phyloP scores from a whole-genome alignment of 2,888 invertebrate species.

The Nymphalis c-album region DNA sequence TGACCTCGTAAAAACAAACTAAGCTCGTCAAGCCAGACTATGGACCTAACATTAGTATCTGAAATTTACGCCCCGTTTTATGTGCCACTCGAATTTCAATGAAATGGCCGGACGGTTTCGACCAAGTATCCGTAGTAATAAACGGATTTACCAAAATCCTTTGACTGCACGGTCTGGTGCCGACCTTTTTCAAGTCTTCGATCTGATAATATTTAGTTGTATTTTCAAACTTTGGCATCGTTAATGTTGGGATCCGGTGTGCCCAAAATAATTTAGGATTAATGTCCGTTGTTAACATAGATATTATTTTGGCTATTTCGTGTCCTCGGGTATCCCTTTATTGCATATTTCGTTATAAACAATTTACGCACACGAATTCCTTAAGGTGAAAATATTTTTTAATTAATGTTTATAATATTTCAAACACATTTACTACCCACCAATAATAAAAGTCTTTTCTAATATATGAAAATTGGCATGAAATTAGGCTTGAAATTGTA shows the following conservation, averaged over 20 bases:
- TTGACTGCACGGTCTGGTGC: conserved; percentile 47
- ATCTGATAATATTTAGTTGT: conserved; percentile 40
- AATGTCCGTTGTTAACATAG: conserved; percentile 8
- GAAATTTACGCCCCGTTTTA: conserved; percentile 68
- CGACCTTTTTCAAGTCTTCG: conserved; percentile 47
- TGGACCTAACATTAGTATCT: conserved; percentile 58
- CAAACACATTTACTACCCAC: too few species aligned
- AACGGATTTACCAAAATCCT: conserved; percentile 57
- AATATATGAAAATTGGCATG: too few species aligned
- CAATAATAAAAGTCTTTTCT: too few species aligned
- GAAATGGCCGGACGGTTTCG: conserved; percentile 47
- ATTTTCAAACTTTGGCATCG: conserved; percentile 34
- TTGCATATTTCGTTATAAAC: conserved; percentile 1
- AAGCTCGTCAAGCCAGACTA: conserved; percentile 53
- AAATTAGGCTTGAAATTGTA: too few species aligned
- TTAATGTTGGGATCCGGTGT: conserved; percentile 32
- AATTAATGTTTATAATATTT: too few species aligned
- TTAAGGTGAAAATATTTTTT: not conserved
- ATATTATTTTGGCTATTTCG: conserved; percentile 10
- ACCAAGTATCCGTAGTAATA: conserved; percentile 44
- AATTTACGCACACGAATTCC: not conserved
- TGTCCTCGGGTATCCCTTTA: not conserved
- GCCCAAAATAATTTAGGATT: conserved; percentile 13
- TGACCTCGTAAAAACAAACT: conserved; percentile 56
- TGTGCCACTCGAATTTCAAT: conserved; percentile 68